Conservation (phyloP, 1,140 invertebrate species). For the Pollicipes pollicipes region DNA sequence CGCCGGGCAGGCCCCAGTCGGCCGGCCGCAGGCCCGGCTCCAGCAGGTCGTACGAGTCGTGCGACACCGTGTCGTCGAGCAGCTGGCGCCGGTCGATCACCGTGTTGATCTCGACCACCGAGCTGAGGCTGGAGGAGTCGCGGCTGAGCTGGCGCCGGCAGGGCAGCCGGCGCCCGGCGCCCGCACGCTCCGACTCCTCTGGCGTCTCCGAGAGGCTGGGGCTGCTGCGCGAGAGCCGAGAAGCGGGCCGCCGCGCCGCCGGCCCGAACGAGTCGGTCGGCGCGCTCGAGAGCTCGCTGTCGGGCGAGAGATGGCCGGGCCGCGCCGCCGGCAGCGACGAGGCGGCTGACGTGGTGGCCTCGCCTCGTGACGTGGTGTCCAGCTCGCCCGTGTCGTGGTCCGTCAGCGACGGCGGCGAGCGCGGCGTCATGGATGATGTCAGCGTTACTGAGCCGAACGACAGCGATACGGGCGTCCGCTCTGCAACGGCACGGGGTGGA, state of each 20-base stretch:
- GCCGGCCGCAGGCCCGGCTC: background rate
- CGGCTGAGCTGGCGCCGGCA: background rate
- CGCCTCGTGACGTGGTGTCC: conserved; percentile 6
- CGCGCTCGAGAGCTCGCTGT: background rate
- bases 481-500: too few relatives aligned
- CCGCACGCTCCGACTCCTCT: background rate
- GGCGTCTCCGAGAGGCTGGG: background rate
- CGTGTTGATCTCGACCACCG: background rate
- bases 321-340: background rate
- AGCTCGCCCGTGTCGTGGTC: conserved; percentile 15
- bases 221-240: background rate
- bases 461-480: conserved; percentile 28
- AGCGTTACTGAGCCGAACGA: conserved; percentile 40
- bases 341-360: background rate
- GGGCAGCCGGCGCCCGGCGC: too few relatives aligned
- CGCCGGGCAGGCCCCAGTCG: background rate
- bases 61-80: background rate
- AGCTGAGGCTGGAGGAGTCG: background rate
- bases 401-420: conserved; percentile 12
- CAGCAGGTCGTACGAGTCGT: background rate
- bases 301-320: background rate
- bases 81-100: background rate
- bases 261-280: background rate
- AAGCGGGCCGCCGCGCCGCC: background rate
- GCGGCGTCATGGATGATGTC: conserved; percentile 24